Percentiles rank a stretch among this genome's conserved stretches.
Conservation (phyloP, 2,113 vertebrate species). For the Falcunculus frontatus region DNA sequence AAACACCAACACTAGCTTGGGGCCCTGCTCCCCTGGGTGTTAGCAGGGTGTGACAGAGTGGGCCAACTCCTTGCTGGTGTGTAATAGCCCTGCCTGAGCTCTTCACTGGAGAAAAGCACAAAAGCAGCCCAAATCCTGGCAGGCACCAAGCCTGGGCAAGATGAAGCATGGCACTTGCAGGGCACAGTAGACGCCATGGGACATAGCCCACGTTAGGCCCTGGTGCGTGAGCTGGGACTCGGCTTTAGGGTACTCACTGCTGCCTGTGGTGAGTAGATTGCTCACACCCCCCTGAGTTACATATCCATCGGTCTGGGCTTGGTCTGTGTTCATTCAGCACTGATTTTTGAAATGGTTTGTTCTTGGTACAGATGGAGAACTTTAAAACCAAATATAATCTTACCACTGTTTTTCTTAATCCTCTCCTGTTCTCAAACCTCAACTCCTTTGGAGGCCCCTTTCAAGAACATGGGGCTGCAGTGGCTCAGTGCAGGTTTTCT, state of each 20-base stretch:
- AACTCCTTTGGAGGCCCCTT: background rate
- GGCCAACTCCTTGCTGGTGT: background rate
- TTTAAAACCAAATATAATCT: background rate
- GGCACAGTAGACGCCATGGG: accelerated
- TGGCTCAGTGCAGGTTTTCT: background rate
- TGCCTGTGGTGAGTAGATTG: accelerated
- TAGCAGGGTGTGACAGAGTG: background rate
- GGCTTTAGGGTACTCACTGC: accelerated
- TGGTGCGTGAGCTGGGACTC: accelerated
- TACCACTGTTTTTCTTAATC: background rate
- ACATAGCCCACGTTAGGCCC: accelerated
- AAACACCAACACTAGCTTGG: accelerated
- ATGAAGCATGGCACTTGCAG: too few species aligned
- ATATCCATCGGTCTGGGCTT: accelerated
- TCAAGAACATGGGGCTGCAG: background rate
- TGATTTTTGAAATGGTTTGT: background rate
- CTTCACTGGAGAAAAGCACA: background rate
- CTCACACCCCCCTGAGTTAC: accelerated
- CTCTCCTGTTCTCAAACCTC: background rate
- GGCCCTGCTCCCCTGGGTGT: background rate
- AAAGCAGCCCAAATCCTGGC: too few species aligned
- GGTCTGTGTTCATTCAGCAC: background rate
- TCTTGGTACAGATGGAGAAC: background rate
- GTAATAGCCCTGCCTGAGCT: background rate
- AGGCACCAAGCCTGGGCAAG: too few species aligned